Base-by-base conservation (phyloP, 2,797 vertebrate species). In the Picus viridis region DNA sequence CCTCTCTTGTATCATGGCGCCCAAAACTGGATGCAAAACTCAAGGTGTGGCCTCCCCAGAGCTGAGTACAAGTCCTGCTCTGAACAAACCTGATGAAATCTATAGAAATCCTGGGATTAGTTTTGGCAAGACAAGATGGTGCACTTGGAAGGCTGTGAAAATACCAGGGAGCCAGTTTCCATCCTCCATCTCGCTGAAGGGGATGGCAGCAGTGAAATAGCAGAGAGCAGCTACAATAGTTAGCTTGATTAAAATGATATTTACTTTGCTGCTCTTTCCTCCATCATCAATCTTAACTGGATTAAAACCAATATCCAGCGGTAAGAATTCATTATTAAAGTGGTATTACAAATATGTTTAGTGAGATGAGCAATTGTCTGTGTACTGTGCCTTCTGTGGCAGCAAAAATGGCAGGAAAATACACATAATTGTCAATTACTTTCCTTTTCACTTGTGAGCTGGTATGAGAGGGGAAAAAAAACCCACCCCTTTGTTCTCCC, bases 211-310 rank as follows among this genome's bases (percentile, higher is more conserved):
- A 84, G 57, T 71, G 22, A 70, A 92, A 90, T 22, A 82, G 15
- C 57, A 89, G 67, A 75, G 56, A 77, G 64, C 58, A 82, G 41
- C 74, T 90, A 41, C 26, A 90, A 74, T 14, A 41, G 24, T 27
- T 80, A 49, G 82, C 93, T 94, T 90, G 58, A 93, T 93, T 94
- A 91, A 80, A 94, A 76, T 67, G 27, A 10, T 67, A 67, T 91
- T 93, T 95, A 58, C 36, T 39, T 91, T 79, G 36, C 45, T 71
- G 49, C 32, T 88, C 36, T 94, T 84, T 90, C 58, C 69, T 64
- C 5, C 7, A 39, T 32, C 75, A 23, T 92, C 75, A 71, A 20
- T 93, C 83, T 90, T 92, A 88, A 82, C 58, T 56, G 64, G 59
- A 91, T 92, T 93, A 84, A 73, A 95, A 77, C 4, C 43, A 73